These are phyloP conservation scores for Popillia japonica DNA, from an alignment of 1,140 invertebrate species.

Conservation along the genomic window DNA sequence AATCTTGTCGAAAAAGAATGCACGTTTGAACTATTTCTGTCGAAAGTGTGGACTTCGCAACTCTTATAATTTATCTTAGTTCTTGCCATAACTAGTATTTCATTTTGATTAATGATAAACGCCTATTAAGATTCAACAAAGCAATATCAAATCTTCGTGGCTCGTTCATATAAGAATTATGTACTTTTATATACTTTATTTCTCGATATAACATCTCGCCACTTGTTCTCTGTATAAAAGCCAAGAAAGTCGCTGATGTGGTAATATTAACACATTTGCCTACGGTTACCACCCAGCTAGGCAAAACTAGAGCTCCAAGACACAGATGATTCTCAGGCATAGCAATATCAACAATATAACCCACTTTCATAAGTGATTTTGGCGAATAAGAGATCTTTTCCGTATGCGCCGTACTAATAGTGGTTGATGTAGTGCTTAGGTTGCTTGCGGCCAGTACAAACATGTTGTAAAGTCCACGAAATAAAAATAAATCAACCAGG, in stretches of 20 bases:
- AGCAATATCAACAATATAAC: not conserved
- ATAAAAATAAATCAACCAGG: no score
- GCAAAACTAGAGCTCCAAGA: not conserved
- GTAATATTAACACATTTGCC: not conserved
- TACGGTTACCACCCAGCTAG: not conserved
- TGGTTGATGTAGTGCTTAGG: not conserved
- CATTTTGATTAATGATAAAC: not conserved
- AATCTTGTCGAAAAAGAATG: not conserved
- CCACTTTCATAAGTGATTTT: not conserved
- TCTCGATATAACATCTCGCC: not conserved
- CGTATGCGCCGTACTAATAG: not conserved
- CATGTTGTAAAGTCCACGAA: no score
- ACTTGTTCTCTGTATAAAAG: not conserved
- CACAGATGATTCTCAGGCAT: not conserved
- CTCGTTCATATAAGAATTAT: not conserved
- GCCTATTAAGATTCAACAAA: not conserved
- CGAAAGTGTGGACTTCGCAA: not conserved
- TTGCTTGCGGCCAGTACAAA: no score
- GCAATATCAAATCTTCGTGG: constrained; percentile 27
- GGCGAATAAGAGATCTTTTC: no score
- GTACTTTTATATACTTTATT: not conserved
- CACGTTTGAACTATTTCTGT: not conserved
- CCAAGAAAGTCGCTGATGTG: not conserved
- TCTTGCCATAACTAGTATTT: not conserved
- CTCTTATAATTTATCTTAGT: not conserved